phyloP scores from a whole-genome alignment of 2,888 invertebrate species.

The Pachycephus smyrnensis region DNA sequence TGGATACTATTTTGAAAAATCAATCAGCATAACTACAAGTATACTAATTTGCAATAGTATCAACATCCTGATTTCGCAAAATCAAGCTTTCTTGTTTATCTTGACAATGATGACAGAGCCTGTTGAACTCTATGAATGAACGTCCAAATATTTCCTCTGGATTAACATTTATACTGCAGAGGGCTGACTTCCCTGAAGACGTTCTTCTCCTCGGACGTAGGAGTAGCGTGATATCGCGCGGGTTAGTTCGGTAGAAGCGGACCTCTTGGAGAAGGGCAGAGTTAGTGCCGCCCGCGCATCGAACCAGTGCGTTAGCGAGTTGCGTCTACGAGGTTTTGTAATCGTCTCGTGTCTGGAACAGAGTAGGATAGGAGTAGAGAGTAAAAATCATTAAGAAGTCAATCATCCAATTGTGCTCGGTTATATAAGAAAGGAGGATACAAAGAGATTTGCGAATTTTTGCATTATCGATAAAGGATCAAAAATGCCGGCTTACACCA shows the following conservation, averaged over 20 bases:
- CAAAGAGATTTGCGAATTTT: constrained; percentile 19
- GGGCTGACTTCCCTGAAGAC: background rate
- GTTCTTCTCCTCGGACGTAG: background rate
- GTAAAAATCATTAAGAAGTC: background rate
- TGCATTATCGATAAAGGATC: constrained; percentile 24
- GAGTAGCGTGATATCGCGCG: constrained; percentile 1
- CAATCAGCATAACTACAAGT: no score
- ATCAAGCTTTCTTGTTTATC: background rate
- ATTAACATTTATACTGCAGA: background rate
- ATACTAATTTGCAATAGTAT: background rate
- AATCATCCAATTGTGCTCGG: background rate
- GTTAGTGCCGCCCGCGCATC: constrained; percentile 63
- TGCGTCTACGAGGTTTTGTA: background rate
- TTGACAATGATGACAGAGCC: background rate
- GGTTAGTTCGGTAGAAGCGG: constrained; percentile 18
- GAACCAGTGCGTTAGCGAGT: constrained; percentile 53
- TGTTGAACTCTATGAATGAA: background rate
- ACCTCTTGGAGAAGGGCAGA: constrained; percentile 40
- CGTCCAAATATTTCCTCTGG: background rate
- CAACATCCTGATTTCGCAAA: background rate
- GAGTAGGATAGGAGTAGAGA: constrained; percentile 1
- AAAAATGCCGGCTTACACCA: constrained; percentile 59
- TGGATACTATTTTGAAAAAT: no score
- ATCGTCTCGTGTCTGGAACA: background rate
- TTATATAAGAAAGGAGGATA: constrained; percentile 9